Evolutionary conservation across 2,113 vertebrate species (phyloP), one percentile per base, ranked within the genome.

Genomic region (Sialia sialis): DNA sequence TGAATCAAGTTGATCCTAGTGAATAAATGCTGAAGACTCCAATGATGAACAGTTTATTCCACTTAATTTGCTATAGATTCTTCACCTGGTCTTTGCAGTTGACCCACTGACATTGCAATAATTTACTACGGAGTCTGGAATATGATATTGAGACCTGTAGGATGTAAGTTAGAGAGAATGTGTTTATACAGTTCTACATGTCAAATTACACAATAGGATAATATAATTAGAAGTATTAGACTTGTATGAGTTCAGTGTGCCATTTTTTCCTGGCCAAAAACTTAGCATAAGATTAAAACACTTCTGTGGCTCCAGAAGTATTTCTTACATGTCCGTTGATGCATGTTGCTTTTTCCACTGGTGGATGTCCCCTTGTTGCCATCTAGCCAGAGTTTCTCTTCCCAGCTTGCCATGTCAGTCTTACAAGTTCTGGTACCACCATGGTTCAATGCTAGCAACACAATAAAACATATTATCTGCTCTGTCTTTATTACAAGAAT

Each of bases 321-420:
- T 39, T 84, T 38, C 30, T n/a, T 48, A 30, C 0, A 0, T 1
- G 2, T 11, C 2, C 18, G 9, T 32, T 63, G 43, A 27, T 39
- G 32, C 2, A 8, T 10, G 15, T 20, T 68, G 32, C 32, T 63
- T 25, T 39, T 77, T 62, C n/a, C 16, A 5, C 16, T 38, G 36
- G 34, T 59, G 13, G 21, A 36, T 58, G 15, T 60, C 7, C 3
- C 59, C 34, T 79, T 12, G 10, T 16, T 84, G 16, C 76, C 26
- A 54, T 73, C 34, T 21, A 54, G 29, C 26, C 68, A 43, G 30
- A 36, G 25, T 29, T 89, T 58, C 27, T 63, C 25, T 59, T 68
- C 36, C 52, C 56, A 52, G 23, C 11, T 48, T 39, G 16, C 6
- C 39, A 13, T 5, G 21, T 17, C 27, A 72, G 7, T 44, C 30